phyloP scores from a whole-genome alignment of 2,113 vertebrate genomes.

The Corydoras sp. region DNA sequence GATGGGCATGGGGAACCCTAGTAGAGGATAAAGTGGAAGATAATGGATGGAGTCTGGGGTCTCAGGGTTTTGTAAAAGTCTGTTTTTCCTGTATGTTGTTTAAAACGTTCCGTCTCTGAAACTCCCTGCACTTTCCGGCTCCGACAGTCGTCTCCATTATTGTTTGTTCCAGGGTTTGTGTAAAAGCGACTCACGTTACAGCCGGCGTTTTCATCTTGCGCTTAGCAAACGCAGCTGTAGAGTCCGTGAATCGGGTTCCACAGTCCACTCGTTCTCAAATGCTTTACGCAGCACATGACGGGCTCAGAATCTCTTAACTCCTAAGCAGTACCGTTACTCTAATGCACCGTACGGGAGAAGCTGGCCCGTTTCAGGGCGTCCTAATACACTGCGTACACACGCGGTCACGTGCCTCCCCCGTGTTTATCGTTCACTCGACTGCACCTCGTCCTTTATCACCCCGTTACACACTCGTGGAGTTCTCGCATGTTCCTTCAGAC shows the following conservation, averaged over 20 bases:
- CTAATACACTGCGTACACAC: background rate
- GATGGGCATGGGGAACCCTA: no score
- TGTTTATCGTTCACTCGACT: constrained; percentile 12
- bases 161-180: no score
- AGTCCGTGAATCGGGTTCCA: background rate
- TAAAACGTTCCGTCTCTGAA: no score
- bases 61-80: no score
- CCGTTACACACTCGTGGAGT: background rate
- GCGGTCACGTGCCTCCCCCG: background rate
- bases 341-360: background rate
- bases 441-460: constrained; percentile 1
- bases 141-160: no score
- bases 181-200: no score
- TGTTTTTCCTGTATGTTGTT: no score
- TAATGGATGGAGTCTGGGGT: no score
- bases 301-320: background rate
- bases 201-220: background rate
- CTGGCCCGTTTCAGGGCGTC: background rate
- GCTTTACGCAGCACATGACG: background rate
- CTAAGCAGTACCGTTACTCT: background rate
- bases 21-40: no score
- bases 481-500: background rate
- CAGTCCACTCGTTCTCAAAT: background rate
- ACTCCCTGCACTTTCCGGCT: no score
- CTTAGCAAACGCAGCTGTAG: background rate